phyloP scores from a whole-genome alignment of 2,888 invertebrate species.

The Oscheius myriophilus region DNA sequence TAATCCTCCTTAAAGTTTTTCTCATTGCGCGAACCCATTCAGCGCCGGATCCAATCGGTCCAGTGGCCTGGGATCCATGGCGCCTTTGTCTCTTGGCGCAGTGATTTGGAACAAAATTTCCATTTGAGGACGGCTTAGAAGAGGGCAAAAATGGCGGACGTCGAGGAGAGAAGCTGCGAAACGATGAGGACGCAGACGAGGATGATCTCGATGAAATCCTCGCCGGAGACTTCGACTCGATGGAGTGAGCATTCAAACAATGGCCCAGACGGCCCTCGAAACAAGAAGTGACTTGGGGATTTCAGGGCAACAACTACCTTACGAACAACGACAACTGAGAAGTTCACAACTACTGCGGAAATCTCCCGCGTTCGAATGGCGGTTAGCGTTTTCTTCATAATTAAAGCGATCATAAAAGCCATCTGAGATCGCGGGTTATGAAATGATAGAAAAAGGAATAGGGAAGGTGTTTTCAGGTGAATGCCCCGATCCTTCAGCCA shows the following conservation, averaged over 20 bases:
- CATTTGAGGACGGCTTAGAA: conserved; percentile 32
- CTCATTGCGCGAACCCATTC: no score
- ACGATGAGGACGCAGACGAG: conserved; percentile 30
- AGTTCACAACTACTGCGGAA: conserved; percentile 29
- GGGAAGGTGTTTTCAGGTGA: conserved; percentile 38
- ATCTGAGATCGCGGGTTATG: no score
- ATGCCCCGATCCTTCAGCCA: conserved; percentile 45
- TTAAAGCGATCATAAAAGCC: no score
- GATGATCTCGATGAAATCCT: conserved; percentile 34
- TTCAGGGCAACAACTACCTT: conserved; percentile 20
- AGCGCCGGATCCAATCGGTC: no score
- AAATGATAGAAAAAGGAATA: not conserved
- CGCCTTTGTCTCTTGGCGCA: conserved; percentile 26
- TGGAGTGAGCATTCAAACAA: conserved; percentile 24
- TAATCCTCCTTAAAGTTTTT: no score
- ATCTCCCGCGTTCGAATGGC: conserved; percentile 30
- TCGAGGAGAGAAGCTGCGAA: conserved; percentile 13
- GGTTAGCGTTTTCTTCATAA: conserved; percentile 1
- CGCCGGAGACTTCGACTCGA: conserved; percentile 33
- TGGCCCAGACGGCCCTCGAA: no score
- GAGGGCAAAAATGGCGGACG: conserved; percentile 27
- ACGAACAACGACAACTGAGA: conserved; percentile 19
- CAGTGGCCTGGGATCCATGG: not conserved
- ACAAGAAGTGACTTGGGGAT: not conserved
- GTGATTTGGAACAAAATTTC: conserved; percentile 31